Evolutionary conservation across 2,113 vertebrate genomes (phyloP).

Genomic region (Abramis brama): DNA sequence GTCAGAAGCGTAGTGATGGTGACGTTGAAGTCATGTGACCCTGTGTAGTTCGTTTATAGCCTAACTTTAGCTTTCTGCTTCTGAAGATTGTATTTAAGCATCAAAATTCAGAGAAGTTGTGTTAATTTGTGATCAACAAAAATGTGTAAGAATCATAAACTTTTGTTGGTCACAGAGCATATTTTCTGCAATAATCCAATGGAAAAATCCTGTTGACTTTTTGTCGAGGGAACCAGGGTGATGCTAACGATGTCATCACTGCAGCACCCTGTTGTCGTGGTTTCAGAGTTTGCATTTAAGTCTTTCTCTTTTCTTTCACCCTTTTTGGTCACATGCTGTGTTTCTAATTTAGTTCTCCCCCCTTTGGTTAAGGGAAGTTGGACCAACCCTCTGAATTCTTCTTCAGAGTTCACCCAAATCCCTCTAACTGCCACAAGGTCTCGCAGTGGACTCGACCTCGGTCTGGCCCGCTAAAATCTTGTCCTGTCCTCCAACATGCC

Average conservation of each 20-base stretch:
- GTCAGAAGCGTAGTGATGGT: neutral
- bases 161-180: too few species aligned
- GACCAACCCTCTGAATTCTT: constrained; percentile 1
- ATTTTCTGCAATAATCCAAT: neutral
- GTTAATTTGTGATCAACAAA: neutral
- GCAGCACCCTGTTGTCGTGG: neutral
- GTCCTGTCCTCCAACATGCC: constrained; percentile 37
- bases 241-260: neutral
- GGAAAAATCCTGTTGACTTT: neutral
- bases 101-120: neutral
- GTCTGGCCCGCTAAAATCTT: neutral
- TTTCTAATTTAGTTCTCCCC: neutral
- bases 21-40: neutral
- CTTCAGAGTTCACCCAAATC: neutral
- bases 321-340: neutral
- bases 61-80: neutral
- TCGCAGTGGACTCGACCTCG: neutral
- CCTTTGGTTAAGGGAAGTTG: neutral
- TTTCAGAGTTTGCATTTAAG: neutral
- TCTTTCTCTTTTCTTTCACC: neutral
- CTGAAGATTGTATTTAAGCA: neutral
- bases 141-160: too few species aligned
- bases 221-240: neutral
- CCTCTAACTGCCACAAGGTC: neutral
- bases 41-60: neutral